phyloP scores from a whole-genome alignment of 2,113 vertebrate species.

The Argyrosomus japonicus region DNA sequence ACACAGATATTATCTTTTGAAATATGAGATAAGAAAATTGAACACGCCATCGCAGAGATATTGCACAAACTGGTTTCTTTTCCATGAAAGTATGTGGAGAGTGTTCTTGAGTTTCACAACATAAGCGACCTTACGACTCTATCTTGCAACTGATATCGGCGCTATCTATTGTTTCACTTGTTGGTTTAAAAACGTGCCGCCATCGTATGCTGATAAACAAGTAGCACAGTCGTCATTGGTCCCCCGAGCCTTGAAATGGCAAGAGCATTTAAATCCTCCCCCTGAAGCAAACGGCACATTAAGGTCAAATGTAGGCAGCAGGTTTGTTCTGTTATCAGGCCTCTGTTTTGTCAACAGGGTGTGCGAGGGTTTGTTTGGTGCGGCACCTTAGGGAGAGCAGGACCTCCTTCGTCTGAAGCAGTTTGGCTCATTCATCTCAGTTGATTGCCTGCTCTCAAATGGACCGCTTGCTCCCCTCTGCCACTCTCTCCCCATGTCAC shows the following conservation, averaged over 20 bases:
- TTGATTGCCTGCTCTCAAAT: slow-evolving; percentile 64
- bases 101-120: slow-evolving; percentile 36
- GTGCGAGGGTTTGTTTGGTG: slow-evolving; percentile 60
- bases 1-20: slow-evolving; percentile 24
- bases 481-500: slow-evolving; percentile 40
- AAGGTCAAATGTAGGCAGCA: slow-evolving; percentile 66
- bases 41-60: slow-evolving; percentile 3
- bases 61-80: slow-evolving; percentile 43
- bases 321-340: slow-evolving; percentile 61
- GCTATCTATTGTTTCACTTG: slow-evolving; percentile 40
- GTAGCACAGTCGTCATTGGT: slow-evolving; percentile 52
- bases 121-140: slow-evolving; percentile 3
- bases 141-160: neutral
- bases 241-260: slow-evolving; percentile 62
- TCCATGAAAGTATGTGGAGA: neutral
- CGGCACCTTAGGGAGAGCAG: slow-evolving; percentile 45
- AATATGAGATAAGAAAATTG: slow-evolving; percentile 38
- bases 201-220: slow-evolving; percentile 39
- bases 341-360: slow-evolving; percentile 69
- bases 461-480: slow-evolving; percentile 24
- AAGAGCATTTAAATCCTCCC: slow-evolving; percentile 62
- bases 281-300: slow-evolving; percentile 57
- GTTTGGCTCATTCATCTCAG: slow-evolving; percentile 50
- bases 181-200: slow-evolving; percentile 51
- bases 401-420: slow-evolving; percentile 35